Conservation (phyloP, 2,888 invertebrate genomes). For the Mystacides longicornis region DNA sequence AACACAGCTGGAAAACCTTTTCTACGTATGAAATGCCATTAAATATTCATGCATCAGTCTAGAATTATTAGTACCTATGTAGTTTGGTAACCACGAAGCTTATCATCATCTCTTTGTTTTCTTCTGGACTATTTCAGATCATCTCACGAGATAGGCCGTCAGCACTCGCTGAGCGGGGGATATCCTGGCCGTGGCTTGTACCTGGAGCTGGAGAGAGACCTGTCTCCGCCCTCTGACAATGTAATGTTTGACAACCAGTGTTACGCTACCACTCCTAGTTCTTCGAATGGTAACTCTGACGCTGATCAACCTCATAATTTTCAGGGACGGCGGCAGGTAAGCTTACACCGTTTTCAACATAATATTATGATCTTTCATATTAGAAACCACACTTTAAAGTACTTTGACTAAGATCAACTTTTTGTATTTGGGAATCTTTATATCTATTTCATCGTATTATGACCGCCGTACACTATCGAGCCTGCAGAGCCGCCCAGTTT, state of each 20-base stretch:
- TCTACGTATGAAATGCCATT: no score
- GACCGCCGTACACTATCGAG: no score
- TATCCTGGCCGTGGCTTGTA: constrained; percentile 69
- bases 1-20: no score
- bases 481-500: no score
- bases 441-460: no score
- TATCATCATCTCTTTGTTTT: not conserved
- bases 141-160: constrained; percentile 62
- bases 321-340: constrained; percentile 45
- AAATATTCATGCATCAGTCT: no score
- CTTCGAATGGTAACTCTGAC: constrained; percentile 87
- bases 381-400: no score
- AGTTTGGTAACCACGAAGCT: not conserved
- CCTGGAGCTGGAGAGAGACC: constrained; percentile 68
- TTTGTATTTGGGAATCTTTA: no score
- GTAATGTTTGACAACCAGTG: constrained; percentile 93
- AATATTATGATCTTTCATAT: no score
- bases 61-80: no score
- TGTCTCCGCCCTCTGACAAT: constrained; percentile 86
- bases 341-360: no score
- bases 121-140: constrained; percentile 43
- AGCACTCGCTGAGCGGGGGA: constrained; percentile 37
- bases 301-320: constrained; percentile 65
- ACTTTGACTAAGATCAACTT: no score
- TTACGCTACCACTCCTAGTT: constrained; percentile 90